Percentiles rank a stretch among this genome's conserved stretches.
These are phyloP conservation scores for Aleiodes alternator DNA, from an alignment of 2,888 invertebrate genomes.

Conservation along the genomic window DNA sequence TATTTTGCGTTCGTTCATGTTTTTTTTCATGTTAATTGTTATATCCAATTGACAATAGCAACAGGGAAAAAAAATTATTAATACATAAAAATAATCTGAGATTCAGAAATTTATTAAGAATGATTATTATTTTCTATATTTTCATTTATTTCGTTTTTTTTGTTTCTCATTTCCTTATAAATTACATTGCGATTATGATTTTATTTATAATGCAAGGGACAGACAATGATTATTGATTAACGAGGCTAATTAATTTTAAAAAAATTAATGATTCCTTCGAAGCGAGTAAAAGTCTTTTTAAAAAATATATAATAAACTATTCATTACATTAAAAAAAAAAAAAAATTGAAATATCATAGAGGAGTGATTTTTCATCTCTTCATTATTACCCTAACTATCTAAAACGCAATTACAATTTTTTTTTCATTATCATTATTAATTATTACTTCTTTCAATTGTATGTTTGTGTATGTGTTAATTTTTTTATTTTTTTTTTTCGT, in stretches of 20 bases:
- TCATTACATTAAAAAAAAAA: constrained; percentile 46
- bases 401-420: constrained; percentile 30
- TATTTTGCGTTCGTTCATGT: too few relatives aligned
- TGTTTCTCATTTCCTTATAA: constrained; percentile 24
- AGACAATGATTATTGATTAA: constrained; percentile 31
- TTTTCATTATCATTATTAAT: background rate
- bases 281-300: constrained; percentile 50
- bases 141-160: constrained; percentile 28
- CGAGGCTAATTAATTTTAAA: constrained; percentile 19
- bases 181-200: constrained; percentile 36
- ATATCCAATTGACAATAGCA: too few relatives aligned
- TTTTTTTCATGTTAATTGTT: too few relatives aligned
- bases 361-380: constrained; percentile 1
- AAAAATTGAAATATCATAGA: constrained; percentile 28
- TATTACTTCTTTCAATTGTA: background rate
- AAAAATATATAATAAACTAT: constrained; percentile 54
- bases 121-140: constrained; percentile 24
- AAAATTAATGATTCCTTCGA: constrained; percentile 29
- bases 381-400: constrained; percentile 26
- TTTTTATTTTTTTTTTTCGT: background rate
- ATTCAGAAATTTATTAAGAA: too few relatives aligned
- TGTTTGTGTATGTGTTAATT: background rate
- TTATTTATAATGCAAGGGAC: constrained; percentile 35
- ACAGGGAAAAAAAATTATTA: too few relatives aligned
- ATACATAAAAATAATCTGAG: too few relatives aligned